Base-by-base conservation (phyloP, 2,113 vertebrate species). In the Otolemur garnettii region DNA sequence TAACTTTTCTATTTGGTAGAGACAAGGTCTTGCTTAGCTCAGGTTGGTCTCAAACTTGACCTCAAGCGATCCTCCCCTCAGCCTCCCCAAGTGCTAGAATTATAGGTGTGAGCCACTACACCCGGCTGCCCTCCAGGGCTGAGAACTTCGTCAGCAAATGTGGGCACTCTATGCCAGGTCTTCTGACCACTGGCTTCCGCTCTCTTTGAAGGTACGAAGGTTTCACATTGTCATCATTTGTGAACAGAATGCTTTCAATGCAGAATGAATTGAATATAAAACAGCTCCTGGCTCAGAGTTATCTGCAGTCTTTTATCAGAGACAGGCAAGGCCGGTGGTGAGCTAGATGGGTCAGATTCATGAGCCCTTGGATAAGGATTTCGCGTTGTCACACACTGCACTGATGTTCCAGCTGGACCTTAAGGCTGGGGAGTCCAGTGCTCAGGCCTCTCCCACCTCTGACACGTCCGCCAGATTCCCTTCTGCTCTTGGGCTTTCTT, bases 261-360 rank as follows among this genome's bases (percentile, higher is more conserved):
- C 64, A 68, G 77, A 45, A 72, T 71, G 59, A 66, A 60, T 84
- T 38, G 55, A 79, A 59, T 71, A 59, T 80, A 45, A 84, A 90
- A 75, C 38, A 66, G 59, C 33, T n/a, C 74, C 77, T 42, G 69
- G 59, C 19, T 74, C 81, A 50, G 89, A 96, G 53, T 92, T 92
- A 87, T 86, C 85, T 28, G 19, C 50, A 50, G 21, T 90, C 19
- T 81, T 80, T 91, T 60, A 24, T 15, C 59, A 45, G 69, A 62
- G 88, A 95, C 62, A 75, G 69, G 19, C 64, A 38, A 91, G 68
- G 87, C 38, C 35, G 21, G 12, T 11, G 35, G 59, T 81, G 77
- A 90, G 18, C 86, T 3, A 24, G 30, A 26, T 50, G 83, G 55
- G 38, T 75, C 38, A 38, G 66, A 69, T 57, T 80, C 71, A 13